Evolutionary conservation across 2,113 vertebrate genomes (phyloP).

Genomic region (Chloroceryle aenea): DNA sequence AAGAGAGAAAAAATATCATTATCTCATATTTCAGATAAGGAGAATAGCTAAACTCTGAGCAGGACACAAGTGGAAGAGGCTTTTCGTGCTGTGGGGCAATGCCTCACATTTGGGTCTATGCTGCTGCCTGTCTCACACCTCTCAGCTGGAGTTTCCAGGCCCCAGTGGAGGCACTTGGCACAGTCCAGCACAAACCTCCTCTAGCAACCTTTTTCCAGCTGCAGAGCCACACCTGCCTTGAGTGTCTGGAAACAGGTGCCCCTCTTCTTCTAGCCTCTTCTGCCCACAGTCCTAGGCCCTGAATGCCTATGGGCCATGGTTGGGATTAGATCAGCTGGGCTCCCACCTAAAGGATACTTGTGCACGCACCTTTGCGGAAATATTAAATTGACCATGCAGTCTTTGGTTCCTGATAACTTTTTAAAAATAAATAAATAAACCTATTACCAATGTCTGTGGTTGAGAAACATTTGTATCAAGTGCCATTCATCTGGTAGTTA

Average conservation of each 20-base stretch:
- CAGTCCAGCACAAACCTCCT: background rate
- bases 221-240: background rate
- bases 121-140: background rate
- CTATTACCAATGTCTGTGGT: background rate
- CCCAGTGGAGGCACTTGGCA: rapidly evolving
- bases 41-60: background rate
- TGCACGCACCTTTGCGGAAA: background rate
- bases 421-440: background rate
- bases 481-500: conserved; percentile 32
- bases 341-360: background rate
- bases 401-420: background rate
- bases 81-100: background rate
- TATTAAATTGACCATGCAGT: background rate
- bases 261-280: background rate
- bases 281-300: background rate
- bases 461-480: conserved; percentile 14
- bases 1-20: background rate
- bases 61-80: background rate
- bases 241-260: background rate
- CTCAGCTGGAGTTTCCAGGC: background rate
- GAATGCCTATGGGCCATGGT: background rate
- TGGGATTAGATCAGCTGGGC: rapidly evolving
- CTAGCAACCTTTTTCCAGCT: background rate
- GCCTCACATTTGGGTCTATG: rapidly evolving
- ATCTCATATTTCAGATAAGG: background rate